A percentile compares a stretch with the other conserved stretches of the same genome.
These are phyloP conservation scores for Thymelicus acteon DNA, from an alignment of 2,888 invertebrate species.

Conservation along the genomic window DNA sequence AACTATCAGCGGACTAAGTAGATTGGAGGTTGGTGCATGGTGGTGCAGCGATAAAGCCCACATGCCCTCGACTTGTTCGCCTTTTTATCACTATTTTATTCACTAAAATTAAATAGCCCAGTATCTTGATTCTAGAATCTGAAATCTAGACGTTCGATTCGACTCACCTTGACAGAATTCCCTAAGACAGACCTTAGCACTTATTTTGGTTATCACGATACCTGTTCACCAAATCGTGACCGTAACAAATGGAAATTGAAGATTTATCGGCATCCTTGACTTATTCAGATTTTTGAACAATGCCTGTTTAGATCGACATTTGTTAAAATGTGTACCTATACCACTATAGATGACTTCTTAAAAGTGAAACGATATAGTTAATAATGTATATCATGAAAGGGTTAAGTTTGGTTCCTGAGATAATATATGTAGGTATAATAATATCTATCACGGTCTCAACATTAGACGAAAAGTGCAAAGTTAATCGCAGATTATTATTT, in stretches of 20 bases:
- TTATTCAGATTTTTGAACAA: constrained; percentile 71
- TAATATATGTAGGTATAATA: too few relatives aligned
- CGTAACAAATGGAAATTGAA: constrained; percentile 76
- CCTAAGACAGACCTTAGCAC: constrained; percentile 61
- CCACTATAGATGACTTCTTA: constrained; percentile 24
- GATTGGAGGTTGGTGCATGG: constrained; percentile 46
- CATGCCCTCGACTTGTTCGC: constrained; percentile 59
- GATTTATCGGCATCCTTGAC: constrained; percentile 73
- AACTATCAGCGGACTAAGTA: constrained; percentile 22
- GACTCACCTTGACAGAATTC: constrained; percentile 57
- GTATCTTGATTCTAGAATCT: constrained; percentile 43
- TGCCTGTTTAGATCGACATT: constrained; percentile 58
- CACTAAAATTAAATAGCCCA: constrained; percentile 20
- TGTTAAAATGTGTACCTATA: constrained; percentile 31
- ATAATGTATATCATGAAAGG: constrained; percentile 18
- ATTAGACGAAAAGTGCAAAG: constrained; percentile 71
- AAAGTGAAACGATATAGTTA: constrained; percentile 6
- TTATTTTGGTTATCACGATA: constrained; percentile 52
- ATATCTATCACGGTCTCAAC: constrained; percentile 72
- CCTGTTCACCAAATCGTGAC: constrained; percentile 61
- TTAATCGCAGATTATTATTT: constrained; percentile 59
- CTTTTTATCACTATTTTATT: constrained; percentile 35
- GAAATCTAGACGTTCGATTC: constrained; percentile 27
- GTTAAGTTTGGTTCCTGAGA: constrained; percentile 39
- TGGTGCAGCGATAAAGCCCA: constrained; percentile 67